Base-by-base conservation (phyloP, 2,797 vertebrate species). In the Xiphophorus birchmanni region DNA sequence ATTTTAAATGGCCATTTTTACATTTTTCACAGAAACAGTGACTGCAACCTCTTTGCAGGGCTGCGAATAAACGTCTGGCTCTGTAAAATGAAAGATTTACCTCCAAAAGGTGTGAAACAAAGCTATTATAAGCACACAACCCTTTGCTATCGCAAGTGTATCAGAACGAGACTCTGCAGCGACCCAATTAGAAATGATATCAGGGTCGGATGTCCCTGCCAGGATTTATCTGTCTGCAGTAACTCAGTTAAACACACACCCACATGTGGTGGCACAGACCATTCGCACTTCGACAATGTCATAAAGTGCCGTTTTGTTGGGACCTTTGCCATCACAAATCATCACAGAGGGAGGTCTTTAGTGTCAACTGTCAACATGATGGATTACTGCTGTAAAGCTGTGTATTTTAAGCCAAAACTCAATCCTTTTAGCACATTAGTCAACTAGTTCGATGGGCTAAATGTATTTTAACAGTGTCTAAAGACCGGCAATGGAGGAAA, bases 111-210 rank as follows among this genome's bases (percentile, higher is more conserved):
- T 83, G 78, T 47, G 35, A 78, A 45, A 63, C 54, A 54, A 52
- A 83, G 74, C 76, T 81, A 45, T 78, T 74, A 74, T 72, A 52
- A 77, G 18, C 50, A 72, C 77, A 75, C 69, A 74, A 37, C 74
- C 72, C 40, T 67, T 32, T 37, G 72, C 35, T 32, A 72, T 23
- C 11, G 75, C 63, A 82, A 85, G 78, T 54, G 29, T 32, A 83
- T 83, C 78, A 83, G 58, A 83, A 77, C 79, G 47, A 76, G 45
- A 67, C 73, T 81, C 42, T 21, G 81, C 75, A 73, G 79, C 0
- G 8, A 75, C 47, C 58, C 78, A 78, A 73, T 84, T 77, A 60
- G 82, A 84, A 85, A 82, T 85, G 54, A 82, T 89, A 84, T 82
- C 56, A 82, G 78, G 44, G 45, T 82, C 74, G 78, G 74, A 80